A percentile compares a stretch with the other conserved stretches of the same genome.
Conservation (phyloP, 1,140 invertebrate species). For the Archivesica marissinica region DNA sequence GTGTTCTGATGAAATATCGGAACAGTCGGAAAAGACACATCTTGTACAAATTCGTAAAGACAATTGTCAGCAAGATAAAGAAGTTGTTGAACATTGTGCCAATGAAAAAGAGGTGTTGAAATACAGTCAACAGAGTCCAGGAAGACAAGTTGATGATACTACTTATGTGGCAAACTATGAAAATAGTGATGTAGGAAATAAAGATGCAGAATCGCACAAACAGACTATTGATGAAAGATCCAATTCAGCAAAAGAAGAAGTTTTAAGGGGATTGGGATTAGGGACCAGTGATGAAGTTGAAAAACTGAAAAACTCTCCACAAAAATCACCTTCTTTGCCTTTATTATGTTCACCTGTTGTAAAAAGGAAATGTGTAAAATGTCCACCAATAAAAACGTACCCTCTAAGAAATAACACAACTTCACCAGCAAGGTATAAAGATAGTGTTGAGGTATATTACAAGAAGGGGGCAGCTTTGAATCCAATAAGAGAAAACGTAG, state of each 20-base stretch:
- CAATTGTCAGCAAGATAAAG: too few relatives aligned
- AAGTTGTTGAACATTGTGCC: too few relatives aligned
- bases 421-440: background rate
- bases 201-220: background rate
- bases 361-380: background rate
- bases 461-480: background rate
- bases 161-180: too few relatives aligned
- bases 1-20: too few relatives aligned
- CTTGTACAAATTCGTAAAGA: too few relatives aligned
- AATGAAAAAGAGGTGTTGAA: too few relatives aligned
- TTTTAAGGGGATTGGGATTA: conserved; percentile 34
- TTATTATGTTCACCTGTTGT: background rate
- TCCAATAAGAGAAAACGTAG: background rate
- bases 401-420: conserved; percentile 60
- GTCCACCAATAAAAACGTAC: conserved; percentile 65
- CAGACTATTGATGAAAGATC: background rate
- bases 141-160: too few relatives aligned
- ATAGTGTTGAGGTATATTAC: background rate
- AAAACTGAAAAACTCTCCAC: conserved; percentile 11
- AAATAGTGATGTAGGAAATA: too few relatives aligned
- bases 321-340: conserved; percentile 23
- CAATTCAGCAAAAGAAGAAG: conserved; percentile 15
- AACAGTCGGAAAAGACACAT: too few relatives aligned
- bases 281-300: conserved; percentile 49
- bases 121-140: too few relatives aligned